Percentiles rank a stretch among this genome's conserved stretches.
Conservation (phyloP, 2,888 invertebrate species). For the Orthosia cruda region DNA sequence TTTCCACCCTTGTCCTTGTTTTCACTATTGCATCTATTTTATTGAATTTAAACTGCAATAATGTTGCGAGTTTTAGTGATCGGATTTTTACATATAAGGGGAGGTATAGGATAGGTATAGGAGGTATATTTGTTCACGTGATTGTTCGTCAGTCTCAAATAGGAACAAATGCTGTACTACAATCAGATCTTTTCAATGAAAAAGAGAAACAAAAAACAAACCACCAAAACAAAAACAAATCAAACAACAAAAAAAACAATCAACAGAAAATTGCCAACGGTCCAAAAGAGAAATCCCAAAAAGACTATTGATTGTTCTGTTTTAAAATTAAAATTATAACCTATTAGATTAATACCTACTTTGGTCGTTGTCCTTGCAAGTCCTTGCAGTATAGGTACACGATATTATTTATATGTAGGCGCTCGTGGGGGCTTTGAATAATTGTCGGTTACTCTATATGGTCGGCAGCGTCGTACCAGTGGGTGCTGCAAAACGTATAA, state of each 20-base stretch:
- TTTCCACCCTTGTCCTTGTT: background rate
- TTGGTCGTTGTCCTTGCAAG: conserved; percentile 7
- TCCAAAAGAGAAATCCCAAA: background rate
- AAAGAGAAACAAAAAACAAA: too few species aligned
- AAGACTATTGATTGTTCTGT: background rate
- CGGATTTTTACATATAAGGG: background rate
- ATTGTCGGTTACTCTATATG: conserved; percentile 11
- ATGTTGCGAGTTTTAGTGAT: background rate
- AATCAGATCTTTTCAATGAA: too few species aligned
- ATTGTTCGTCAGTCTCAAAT: background rate
- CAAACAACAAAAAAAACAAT: too few species aligned
- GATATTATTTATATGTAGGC: background rate
- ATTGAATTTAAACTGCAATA: background rate
- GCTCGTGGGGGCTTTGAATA: background rate
- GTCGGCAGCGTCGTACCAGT: background rate
- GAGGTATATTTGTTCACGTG: background rate
- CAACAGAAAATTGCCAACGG: background rate
- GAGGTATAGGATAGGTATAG: too few species aligned
- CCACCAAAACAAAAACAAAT: too few species aligned
- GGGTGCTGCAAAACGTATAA: conserved; percentile 6
- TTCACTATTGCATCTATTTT: background rate
- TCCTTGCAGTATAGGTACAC: background rate
- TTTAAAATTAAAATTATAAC: background rate
- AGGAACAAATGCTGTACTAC: background rate
- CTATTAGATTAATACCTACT: background rate